These are phyloP conservation scores for Oophaga pumilio DNA, from an alignment of 2,113 vertebrate species.

Conservation along the genomic window DNA sequence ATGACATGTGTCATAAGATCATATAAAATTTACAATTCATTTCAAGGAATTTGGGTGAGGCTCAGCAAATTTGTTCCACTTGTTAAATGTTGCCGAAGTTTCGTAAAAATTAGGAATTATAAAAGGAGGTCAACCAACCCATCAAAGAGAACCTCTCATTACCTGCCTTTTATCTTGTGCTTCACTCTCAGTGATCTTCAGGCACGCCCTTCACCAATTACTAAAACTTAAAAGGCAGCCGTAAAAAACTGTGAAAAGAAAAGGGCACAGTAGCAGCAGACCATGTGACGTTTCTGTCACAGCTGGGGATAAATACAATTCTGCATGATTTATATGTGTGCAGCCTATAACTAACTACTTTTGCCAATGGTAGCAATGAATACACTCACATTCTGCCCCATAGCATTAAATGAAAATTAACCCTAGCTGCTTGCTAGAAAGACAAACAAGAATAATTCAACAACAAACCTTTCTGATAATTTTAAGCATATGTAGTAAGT, in stretches of 20 bases:
- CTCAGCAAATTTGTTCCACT: constrained; percentile 57
- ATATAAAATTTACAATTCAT: constrained; percentile 48
- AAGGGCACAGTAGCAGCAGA: constrained; percentile 55
- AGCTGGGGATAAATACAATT: constrained; percentile 36
- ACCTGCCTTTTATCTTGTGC: constrained; percentile 56
- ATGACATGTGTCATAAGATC: background rate
- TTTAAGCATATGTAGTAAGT: background rate
- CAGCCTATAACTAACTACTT: constrained; percentile 25
- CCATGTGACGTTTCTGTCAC: constrained; percentile 54
- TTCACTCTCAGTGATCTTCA: constrained; percentile 56
- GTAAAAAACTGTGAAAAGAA: constrained; percentile 36
- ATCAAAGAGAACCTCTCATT: constrained; percentile 56
- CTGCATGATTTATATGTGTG: constrained; percentile 49
- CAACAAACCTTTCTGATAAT: background rate
- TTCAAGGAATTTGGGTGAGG: constrained; percentile 58
- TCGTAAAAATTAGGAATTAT: constrained; percentile 53
- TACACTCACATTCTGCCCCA: constrained; percentile 38
- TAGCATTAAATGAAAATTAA: constrained; percentile 42
- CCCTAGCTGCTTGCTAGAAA: constrained; percentile 4
- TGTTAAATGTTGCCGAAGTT: constrained; percentile 49
- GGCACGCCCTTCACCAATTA: constrained; percentile 56
- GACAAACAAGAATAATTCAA: background rate
- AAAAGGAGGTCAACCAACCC: constrained; percentile 55
- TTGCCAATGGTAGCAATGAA: constrained; percentile 25
- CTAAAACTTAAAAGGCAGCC: constrained; percentile 53